phyloP scores from a whole-genome alignment of 2,888 invertebrate species.

The Hofmannophila pseudospretella region DNA sequence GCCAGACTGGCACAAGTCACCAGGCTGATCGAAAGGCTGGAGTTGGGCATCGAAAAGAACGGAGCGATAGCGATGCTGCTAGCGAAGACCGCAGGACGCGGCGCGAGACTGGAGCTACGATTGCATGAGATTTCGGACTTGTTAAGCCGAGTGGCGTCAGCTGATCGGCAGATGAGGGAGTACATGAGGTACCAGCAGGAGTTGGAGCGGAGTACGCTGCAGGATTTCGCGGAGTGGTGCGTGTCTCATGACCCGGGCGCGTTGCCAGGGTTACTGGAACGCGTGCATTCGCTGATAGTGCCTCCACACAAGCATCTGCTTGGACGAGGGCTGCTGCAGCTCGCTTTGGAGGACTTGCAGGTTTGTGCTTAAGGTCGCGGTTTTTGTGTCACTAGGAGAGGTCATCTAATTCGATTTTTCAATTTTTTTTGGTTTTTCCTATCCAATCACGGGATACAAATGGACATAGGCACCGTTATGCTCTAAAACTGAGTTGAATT shows the following conservation, averaged over 20 bases:
- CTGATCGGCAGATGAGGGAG: slow-evolving; percentile 78
- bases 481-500: no score
- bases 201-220: slow-evolving; percentile 81
- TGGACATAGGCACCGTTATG: no score
- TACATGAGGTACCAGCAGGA: slow-evolving; percentile 72
- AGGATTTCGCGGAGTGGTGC: slow-evolving; percentile 83
- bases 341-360: slow-evolving; percentile 55
- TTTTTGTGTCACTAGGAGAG: no score
- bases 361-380: slow-evolving; percentile 31
- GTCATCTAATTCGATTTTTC: no score
- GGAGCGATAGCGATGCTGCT: slow-evolving; percentile 45
- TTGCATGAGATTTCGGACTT: slow-evolving; percentile 80
- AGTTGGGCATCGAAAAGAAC: slow-evolving; percentile 44
- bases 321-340: slow-evolving; percentile 63
- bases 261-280: slow-evolving; percentile 80
- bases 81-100: slow-evolving; percentile 52
- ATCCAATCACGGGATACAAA: no score
- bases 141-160: slow-evolving; percentile 76
- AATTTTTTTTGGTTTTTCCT: no score
- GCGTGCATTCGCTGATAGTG: slow-evolving; percentile 80
- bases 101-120: slow-evolving; percentile 75
- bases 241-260: slow-evolving; percentile 83
- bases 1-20: slow-evolving; percentile 54
- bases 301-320: slow-evolving; percentile 62
- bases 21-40: slow-evolving; percentile 48